Conservation (phyloP, 2,797 vertebrate genomes). For the Myotis pilosus region DNA sequence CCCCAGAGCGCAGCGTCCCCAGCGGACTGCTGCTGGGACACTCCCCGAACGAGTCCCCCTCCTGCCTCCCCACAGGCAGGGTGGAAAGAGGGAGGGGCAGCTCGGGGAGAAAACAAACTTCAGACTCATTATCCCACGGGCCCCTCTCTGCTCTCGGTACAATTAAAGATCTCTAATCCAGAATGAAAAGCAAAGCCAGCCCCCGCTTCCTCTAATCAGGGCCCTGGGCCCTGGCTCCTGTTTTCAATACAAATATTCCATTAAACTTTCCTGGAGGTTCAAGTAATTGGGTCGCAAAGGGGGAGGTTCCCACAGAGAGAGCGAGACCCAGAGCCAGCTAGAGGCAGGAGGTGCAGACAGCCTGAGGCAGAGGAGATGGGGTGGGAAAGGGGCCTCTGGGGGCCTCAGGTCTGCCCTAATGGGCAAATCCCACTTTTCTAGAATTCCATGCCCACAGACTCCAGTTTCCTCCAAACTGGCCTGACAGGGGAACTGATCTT, state of each 20-base stretch:
- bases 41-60: background rate
- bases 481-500: background rate
- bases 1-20: background rate
- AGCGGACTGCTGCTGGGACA: background rate
- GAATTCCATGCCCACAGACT: background rate
- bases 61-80: background rate
- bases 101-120: constrained; percentile 74
- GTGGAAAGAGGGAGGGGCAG: constrained; percentile 62
- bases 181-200: constrained; percentile 82
- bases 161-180: constrained; percentile 81
- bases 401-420: background rate
- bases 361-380: background rate
- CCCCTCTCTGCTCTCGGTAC: constrained; percentile 74
- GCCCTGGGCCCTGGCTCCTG: constrained; percentile 69
- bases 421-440: background rate
- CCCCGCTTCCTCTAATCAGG: constrained; percentile 69
- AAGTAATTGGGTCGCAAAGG: constrained; percentile 80
- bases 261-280: constrained; percentile 80
- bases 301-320: constrained; percentile 42
- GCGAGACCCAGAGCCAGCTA: background rate
- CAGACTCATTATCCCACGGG: constrained; percentile 77
- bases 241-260: constrained; percentile 84
- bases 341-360: background rate
- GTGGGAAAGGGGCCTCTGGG: accelerated
- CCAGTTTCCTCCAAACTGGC: background rate